These are phyloP conservation scores for Smittia aterrima DNA, from an alignment of 2,888 invertebrate species.

Conservation along the genomic window DNA sequence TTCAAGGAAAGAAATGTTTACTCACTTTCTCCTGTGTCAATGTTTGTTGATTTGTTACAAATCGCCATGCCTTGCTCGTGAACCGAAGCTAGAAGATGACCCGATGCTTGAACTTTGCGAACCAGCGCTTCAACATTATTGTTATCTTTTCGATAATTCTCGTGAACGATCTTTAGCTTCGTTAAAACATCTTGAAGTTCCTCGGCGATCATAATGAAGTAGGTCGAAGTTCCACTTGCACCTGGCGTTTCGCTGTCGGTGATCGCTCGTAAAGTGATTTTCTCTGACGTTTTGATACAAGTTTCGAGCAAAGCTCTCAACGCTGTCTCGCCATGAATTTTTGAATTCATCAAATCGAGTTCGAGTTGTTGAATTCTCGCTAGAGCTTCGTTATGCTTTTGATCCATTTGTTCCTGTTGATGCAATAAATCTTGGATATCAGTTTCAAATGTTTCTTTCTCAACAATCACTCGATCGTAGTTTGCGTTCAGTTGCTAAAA, in stretches of 20 bases:
- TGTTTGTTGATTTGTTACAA: constrained; percentile 71
- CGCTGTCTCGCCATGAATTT: constrained; percentile 49
- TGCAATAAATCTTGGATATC: constrained; percentile 65
- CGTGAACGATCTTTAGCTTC: constrained; percentile 45
- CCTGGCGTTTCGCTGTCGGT: constrained; percentile 46
- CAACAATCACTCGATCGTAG: constrained; percentile 59
- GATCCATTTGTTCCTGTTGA: constrained; percentile 66
- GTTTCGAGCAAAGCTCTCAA: constrained; percentile 46
- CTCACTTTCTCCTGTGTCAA: constrained; percentile 64
- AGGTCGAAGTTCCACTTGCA: constrained; percentile 45
- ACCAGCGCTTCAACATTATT: constrained; percentile 46
- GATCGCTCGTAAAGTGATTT: constrained; percentile 45
- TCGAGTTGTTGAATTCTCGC: constrained; percentile 47
- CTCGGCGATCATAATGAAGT: constrained; percentile 47
- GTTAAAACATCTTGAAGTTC: constrained; percentile 45
- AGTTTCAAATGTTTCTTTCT: constrained; percentile 57
- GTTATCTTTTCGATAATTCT: constrained; percentile 49
- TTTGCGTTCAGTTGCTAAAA: constrained; percentile 62
- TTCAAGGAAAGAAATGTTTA: constrained; percentile 43
- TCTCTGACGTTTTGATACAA: constrained; percentile 46
- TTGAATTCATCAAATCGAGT: constrained; percentile 46
- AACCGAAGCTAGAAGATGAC: constrained; percentile 60
- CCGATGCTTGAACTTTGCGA: constrained; percentile 45
- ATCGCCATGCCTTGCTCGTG: constrained; percentile 74
- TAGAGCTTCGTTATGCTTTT: constrained; percentile 50